A percentile compares a stretch with the other conserved stretches of the same genome.
Conservation (phyloP, 2,888 invertebrate species). For the Drosophila mulleri region DNA sequence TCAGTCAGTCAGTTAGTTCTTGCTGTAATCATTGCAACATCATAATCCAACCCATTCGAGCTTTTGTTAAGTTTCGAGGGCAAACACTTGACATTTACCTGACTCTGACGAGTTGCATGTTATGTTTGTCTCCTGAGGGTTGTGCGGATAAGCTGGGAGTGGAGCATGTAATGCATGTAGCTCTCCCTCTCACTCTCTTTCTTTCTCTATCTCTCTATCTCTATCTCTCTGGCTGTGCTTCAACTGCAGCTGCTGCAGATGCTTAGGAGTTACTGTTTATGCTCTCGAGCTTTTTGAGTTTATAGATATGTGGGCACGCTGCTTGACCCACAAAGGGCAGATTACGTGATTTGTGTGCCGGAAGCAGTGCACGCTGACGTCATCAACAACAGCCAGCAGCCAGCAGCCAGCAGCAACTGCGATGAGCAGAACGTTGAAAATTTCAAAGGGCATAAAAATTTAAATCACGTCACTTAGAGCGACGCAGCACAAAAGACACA, state of each 20-base stretch:
- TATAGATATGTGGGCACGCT: conserved; percentile 36
- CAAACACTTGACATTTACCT: conserved; percentile 40
- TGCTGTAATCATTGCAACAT: not conserved
- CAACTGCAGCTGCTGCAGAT: conserved; percentile 7
- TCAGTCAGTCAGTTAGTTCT: not conserved
- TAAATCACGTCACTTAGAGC: conserved; percentile 73
- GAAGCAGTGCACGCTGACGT: conserved; percentile 44
- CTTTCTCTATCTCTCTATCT: no score
- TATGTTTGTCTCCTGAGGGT: conserved; percentile 24
- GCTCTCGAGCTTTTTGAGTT: conserved; percentile 33
- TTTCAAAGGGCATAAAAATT: conserved; percentile 72
- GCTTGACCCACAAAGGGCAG: conserved; percentile 64
- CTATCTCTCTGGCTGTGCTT: not conserved
- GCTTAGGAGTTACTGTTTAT: conserved; percentile 45
- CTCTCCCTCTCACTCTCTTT: not conserved
- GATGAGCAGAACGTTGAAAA: conserved; percentile 29
- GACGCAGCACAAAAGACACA: conserved; percentile 48
- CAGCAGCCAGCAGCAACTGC: conserved; percentile 7
- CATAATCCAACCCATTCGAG: not conserved
- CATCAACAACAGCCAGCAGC: conserved; percentile 9
- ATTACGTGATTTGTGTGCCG: conserved; percentile 70
- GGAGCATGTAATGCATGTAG: conserved; percentile 9
- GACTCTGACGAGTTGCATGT: conserved; percentile 13
- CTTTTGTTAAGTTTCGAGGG: conserved; percentile 10
- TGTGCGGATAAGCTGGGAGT: not conserved